Evolutionary conservation across 2,113 vertebrate species (phyloP).

Genomic region (Notiomystis cincta): DNA sequence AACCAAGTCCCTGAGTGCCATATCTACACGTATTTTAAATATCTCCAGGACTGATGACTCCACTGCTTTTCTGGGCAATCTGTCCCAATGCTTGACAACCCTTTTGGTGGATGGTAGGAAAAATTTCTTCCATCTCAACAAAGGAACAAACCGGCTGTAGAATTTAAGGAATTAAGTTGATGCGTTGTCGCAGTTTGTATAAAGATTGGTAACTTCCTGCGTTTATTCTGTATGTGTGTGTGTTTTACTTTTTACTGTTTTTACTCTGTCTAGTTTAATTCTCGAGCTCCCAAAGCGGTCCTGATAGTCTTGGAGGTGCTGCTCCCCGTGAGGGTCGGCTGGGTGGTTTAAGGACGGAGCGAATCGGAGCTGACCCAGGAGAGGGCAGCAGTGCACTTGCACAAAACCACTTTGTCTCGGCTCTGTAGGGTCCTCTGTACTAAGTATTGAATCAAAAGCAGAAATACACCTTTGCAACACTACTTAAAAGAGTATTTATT

Average conservation of each 20-base stretch:
- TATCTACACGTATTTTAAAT: not conserved
- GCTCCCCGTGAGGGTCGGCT: not conserved
- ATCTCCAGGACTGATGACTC: not conserved
- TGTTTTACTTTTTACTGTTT: not conserved
- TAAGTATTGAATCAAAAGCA: not conserved
- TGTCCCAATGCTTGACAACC: not conserved
- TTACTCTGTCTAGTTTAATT: not conserved
- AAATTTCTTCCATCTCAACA: not conserved
- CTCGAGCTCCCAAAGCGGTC: not conserved
- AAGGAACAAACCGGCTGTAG: not conserved
- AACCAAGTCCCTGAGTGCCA: not conserved
- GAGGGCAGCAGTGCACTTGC: slow-evolving; percentile 49
- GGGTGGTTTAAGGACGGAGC: rapidly evolving
- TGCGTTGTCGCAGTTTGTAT: not conserved
- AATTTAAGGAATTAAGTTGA: not conserved
- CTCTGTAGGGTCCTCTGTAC: not conserved
- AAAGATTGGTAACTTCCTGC: not conserved
- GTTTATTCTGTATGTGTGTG: not conserved
- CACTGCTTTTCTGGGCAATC: not conserved
- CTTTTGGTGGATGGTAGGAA: not conserved
- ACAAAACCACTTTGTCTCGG: not conserved
- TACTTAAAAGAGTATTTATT: not conserved
- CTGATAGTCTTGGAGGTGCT: not conserved
- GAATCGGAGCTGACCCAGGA: not conserved
- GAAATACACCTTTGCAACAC: not conserved